phyloP scores from a whole-genome alignment of 2,888 invertebrate genomes.

The Amphimallon solstitiale region DNA sequence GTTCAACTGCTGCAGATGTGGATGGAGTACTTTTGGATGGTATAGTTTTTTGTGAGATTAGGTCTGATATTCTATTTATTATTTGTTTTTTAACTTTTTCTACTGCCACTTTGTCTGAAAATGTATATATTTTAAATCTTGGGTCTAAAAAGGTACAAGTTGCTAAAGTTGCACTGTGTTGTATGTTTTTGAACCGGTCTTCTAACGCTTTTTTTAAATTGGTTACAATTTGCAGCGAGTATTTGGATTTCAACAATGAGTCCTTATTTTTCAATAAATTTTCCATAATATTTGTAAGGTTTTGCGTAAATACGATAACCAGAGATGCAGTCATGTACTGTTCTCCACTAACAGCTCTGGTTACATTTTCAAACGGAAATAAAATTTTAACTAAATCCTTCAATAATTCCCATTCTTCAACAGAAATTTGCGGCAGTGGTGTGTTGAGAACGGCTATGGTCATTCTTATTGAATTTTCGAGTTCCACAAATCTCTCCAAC shows the following conservation, averaged over 20 bases:
- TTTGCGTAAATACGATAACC: neutral
- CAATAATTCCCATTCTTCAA: constrained; percentile 36
- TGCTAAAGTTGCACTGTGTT: constrained; percentile 5
- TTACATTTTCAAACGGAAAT: constrained; percentile 40
- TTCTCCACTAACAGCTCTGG: constrained; percentile 36
- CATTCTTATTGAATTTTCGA: too few relatives aligned
- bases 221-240: too few relatives aligned
- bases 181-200: too few relatives aligned
- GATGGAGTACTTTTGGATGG: too few relatives aligned
- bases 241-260: too few relatives aligned
- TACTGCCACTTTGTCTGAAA: constrained; percentile 1
- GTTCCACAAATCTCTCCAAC: too few relatives aligned
- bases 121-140: constrained; percentile 25
- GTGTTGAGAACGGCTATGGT: neutral
- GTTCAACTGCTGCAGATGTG: too few relatives aligned
- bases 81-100: neutral
- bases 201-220: too few relatives aligned
- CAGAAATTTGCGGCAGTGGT: constrained; percentile 12
- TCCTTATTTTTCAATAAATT: neutral
- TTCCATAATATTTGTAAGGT: neutral
- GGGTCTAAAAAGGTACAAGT: constrained; percentile 33
- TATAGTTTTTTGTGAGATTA: too few relatives aligned
- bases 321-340: neutral
- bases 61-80: too few relatives aligned
- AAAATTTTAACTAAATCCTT: constrained; percentile 39